Percentiles rank a stretch among this genome's conserved stretches.
phyloP scores from a whole-genome alignment of 2,113 vertebrate species.

The Hippocampus abdominalis region DNA sequence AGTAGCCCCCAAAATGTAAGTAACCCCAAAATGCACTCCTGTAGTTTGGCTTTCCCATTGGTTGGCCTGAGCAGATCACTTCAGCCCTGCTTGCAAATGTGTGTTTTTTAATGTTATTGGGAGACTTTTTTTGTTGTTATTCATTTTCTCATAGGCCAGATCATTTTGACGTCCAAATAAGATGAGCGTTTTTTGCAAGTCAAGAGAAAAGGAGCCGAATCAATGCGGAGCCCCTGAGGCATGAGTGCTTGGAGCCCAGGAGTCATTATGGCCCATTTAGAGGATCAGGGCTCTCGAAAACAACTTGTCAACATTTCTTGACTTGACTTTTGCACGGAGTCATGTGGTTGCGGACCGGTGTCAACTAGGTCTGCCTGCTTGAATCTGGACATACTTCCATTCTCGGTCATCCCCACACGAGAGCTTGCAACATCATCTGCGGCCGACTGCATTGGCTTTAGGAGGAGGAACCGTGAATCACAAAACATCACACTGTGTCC shows the following conservation, averaged over 20 bases:
- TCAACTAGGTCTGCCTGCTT: slow-evolving; percentile 58
- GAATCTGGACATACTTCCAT: slow-evolving; percentile 56
- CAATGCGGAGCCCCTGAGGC: slow-evolving; percentile 54
- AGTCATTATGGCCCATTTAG: slow-evolving; percentile 58
- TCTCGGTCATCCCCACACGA: slow-evolving; percentile 52
- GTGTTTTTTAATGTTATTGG: not conserved
- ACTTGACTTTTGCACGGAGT: slow-evolving; percentile 47
- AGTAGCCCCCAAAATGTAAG: not conserved
- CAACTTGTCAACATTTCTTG: slow-evolving; percentile 55
- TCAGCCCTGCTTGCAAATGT: slow-evolving; percentile 25
- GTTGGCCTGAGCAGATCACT: slow-evolving; percentile 13
- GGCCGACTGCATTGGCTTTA: slow-evolving; percentile 39
- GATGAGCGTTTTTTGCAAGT: slow-evolving; percentile 56
- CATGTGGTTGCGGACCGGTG: slow-evolving; percentile 37
- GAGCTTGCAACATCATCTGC: slow-evolving; percentile 57
- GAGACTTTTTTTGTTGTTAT: not conserved
- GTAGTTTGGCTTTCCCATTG: not conserved
- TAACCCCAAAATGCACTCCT: not conserved
- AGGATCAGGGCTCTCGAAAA: slow-evolving; percentile 54
- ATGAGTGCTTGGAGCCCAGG: slow-evolving; percentile 52
- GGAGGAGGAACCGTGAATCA: slow-evolving; percentile 66
- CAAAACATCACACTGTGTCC: slow-evolving; percentile 34
- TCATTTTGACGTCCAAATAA: slow-evolving; percentile 31
- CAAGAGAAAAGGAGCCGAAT: slow-evolving; percentile 35
- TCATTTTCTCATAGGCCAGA: slow-evolving; percentile 16